Evolutionary conservation across 2,797 vertebrate genomes (phyloP), one percentile per base, ranked within the genome.

Genomic region (Danio albolineatus): DNA sequence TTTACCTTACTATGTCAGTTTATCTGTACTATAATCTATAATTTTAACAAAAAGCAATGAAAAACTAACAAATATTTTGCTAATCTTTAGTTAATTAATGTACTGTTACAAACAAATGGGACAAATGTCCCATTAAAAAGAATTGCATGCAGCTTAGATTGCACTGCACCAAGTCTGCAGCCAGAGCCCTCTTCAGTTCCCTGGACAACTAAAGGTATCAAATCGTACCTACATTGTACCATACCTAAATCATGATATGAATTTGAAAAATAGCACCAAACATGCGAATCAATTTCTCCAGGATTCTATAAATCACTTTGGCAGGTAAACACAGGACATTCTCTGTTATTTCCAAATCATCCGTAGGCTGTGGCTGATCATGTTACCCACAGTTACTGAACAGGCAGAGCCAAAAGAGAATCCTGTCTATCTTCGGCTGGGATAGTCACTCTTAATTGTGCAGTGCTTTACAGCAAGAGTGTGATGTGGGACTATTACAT

Each of bases 271-370:
- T 72, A 62, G 90, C 76, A 41, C 87, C 85, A 89, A 92, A 93
- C 87, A 92, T 89, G 89, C 88, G 91, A 92, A 92, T 92, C 83
- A 93, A 90, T 82, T 88, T 89, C 81, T 90, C 84, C 89, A 90
- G 90, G 89, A 91, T 92, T 91, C 90, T 87, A 91, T 91, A 90
- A 93, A 93, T 92, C 93, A 90, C 85, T 91, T 74, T 90, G 91
- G 90, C 91, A 90, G 88, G 78, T 91, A 86, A 91, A 94, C 93
- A 93, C 93, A 92, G 91, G 87, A 82, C 87, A 81, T 88, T 90
- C 91, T 92, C 92, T 90, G 85, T 89, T 90, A 85, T 84, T 89
- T 90, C 88, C 86, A 85, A 81, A 85, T 72, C 71, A 65, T 53
- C 67, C 77, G 75, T 84, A 67, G 83, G 84, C 86, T 86, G 86